phyloP scores from a whole-genome alignment of 2,113 vertebrate species.

The Phrynocephalus versicolor region DNA sequence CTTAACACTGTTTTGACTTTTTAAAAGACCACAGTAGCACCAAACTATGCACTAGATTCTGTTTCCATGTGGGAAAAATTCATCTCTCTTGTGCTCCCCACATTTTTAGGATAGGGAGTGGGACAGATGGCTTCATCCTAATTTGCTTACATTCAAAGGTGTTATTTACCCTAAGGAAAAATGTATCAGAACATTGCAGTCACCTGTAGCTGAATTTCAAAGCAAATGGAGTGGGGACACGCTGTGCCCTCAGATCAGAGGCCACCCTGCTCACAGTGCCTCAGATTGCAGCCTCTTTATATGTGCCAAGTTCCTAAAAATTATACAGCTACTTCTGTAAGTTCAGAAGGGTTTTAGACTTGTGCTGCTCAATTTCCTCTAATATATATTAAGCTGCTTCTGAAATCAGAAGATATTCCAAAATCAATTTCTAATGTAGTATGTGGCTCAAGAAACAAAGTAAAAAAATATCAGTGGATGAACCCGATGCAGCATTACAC shows the following conservation, averaged over 20 bases:
- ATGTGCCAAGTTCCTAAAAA: neutral
- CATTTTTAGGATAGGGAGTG: conserved; percentile 40
- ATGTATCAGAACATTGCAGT: neutral
- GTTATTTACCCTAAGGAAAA: neutral
- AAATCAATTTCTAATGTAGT: neutral
- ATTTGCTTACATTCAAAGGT: neutral
- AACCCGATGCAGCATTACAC: neutral
- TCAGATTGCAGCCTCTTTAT: neutral
- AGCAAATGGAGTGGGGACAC: no score
- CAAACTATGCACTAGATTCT: conserved; percentile 66
- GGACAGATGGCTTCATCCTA: neutral
- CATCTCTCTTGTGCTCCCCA: conserved; percentile 30
- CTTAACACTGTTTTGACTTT: conserved; percentile 31
- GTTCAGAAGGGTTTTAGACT: neutral
- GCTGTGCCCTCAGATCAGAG: no score
- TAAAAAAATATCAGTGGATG: neutral
- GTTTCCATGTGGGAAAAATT: conserved; percentile 49
- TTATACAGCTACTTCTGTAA: neutral
- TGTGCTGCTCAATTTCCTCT: neutral
- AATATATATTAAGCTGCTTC: neutral
- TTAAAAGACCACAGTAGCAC: conserved; percentile 73
- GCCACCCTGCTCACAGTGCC: no score
- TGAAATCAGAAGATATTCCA: neutral
- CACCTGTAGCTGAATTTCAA: no score
- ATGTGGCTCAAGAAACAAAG: neutral